These are phyloP conservation scores for Drosophila demipolita DNA, from an alignment of 2,888 invertebrate genomes.

Conservation along the genomic window DNA sequence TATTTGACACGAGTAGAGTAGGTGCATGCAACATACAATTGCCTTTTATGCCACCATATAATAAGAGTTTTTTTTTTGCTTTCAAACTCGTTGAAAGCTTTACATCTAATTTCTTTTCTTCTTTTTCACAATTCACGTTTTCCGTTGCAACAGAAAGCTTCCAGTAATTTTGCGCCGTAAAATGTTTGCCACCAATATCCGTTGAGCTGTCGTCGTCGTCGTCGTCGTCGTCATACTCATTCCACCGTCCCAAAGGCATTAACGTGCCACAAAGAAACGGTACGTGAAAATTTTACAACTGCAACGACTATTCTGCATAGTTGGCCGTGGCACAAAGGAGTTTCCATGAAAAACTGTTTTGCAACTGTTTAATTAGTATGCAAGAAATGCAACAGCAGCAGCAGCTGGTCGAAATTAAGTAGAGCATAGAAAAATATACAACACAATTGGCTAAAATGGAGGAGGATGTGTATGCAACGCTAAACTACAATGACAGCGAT, in stretches of 20 bases:
- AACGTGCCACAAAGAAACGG: slow-evolving; percentile 7
- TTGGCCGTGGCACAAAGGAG: slow-evolving; percentile 34
- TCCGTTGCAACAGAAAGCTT: slow-evolving; percentile 62
- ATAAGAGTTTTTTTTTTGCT: slow-evolving; percentile 14
- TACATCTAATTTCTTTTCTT: slow-evolving; percentile 9
- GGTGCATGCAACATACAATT: not conserved
- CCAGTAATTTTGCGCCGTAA: slow-evolving; percentile 69
- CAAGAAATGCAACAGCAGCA: slow-evolving; percentile 19
- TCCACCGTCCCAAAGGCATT: slow-evolving; percentile 24
- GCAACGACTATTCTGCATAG: not conserved
- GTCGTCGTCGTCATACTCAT: slow-evolving; percentile 37
- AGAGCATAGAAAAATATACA: slow-evolving; percentile 9
- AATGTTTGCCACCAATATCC: slow-evolving; percentile 78
- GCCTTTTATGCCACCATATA: slow-evolving; percentile 9
- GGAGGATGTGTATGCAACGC: slow-evolving; percentile 77
- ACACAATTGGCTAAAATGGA: slow-evolving; percentile 62
- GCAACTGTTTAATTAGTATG: slow-evolving; percentile 64
- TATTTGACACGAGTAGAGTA: not conserved
- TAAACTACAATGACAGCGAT: slow-evolving; percentile 60
- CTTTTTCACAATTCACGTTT: slow-evolving; percentile 32
- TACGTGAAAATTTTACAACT: slow-evolving; percentile 13
- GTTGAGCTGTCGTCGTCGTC: slow-evolving; percentile 49
- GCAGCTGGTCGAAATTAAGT: slow-evolving; percentile 7
- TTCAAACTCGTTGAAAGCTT: slow-evolving; percentile 8
- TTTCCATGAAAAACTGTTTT: slow-evolving; percentile 39